Conservation (phyloP, 2,888 invertebrate genomes). For the Tachina lurida region DNA sequence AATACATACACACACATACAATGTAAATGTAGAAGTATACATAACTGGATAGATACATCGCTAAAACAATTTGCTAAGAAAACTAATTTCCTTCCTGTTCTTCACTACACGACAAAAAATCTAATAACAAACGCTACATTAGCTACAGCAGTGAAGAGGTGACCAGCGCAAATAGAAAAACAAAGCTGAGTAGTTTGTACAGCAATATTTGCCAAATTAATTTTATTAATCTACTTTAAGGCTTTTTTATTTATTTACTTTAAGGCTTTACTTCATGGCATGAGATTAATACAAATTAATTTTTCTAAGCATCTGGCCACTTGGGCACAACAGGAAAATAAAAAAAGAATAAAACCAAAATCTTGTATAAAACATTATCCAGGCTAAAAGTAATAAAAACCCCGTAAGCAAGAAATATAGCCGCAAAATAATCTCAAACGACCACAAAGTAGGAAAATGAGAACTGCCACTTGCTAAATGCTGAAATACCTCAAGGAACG, state of each 20-base stretch:
- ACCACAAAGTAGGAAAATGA: constrained; percentile 65
- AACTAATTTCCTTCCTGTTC: constrained; percentile 66
- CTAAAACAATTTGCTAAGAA: constrained; percentile 67
- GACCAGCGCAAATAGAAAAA: constrained; percentile 5
- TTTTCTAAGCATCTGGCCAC: constrained; percentile 15
- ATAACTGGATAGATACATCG: background rate
- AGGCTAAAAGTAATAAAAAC: constrained; percentile 8
- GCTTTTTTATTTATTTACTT: background rate
- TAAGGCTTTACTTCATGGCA: no score
- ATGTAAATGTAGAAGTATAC: background rate
- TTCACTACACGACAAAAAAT: constrained; percentile 36
- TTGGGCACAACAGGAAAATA: background rate
- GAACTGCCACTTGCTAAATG: constrained; percentile 69
- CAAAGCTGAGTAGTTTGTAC: background rate
- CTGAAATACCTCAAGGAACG: constrained; percentile 50
- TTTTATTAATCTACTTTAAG: background rate
- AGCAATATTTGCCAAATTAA: no score
- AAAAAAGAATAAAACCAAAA: background rate
- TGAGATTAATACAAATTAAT: no score
- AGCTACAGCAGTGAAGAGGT: constrained; percentile 14
- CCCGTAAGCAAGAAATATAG: constrained; percentile 40
- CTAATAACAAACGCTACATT: constrained; percentile 61
- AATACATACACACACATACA: background rate
- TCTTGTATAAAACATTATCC: constrained; percentile 5
- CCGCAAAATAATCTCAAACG: constrained; percentile 62